Evolutionary conservation across 2,113 vertebrate genomes (phyloP), one percentile per base, ranked within the genome.

Genomic region (Zootoca vivipara): DNA sequence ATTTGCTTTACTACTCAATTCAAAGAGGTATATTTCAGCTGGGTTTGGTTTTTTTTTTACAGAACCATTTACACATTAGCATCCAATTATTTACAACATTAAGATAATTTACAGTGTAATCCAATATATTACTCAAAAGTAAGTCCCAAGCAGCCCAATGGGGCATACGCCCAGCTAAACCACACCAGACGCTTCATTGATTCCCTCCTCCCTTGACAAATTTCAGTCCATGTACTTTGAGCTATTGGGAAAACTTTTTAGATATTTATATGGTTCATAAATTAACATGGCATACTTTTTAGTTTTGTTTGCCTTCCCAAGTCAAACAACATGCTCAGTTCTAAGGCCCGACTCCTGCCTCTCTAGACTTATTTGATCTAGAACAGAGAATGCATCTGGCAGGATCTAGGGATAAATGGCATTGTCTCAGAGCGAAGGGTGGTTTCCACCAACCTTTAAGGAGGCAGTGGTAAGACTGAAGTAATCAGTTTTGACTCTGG

Each of bases 21-120:
- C 85, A 81, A 95, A 94, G 78, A 83, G 16, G 40, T n/a, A 81
- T 67, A 87, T 88, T 91, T 90, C 92, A 82, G 91, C 77, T 40
- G 3, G 13, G 78, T 35, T 5, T 58, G 24, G 20, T 22, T 16
- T 22, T 35, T 69, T 10, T 67, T 69, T 8, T 18, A 7, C 58
- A 52, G 40, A 22, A 95, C 86, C 89, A 91, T 93, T 96, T 93
- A 94, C 94, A 88, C 1, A 91, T 91, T 89, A 80, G 89, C 94
- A 93, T 83, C 87, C 93, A 95, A 96, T 96, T 96, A 96, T 82
- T 91, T 80, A 94, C 46, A 94, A 90, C 86, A 94, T 95, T 93
- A 96, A 90, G 42, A 83, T 90, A 96, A 94, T 82, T 88, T 42
- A 46, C 35, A 62, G 12, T 40, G 58, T 35, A 85, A 77, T 64